Conservation (phyloP, 2,113 vertebrate genomes). For the Serilophus lunatus region DNA sequence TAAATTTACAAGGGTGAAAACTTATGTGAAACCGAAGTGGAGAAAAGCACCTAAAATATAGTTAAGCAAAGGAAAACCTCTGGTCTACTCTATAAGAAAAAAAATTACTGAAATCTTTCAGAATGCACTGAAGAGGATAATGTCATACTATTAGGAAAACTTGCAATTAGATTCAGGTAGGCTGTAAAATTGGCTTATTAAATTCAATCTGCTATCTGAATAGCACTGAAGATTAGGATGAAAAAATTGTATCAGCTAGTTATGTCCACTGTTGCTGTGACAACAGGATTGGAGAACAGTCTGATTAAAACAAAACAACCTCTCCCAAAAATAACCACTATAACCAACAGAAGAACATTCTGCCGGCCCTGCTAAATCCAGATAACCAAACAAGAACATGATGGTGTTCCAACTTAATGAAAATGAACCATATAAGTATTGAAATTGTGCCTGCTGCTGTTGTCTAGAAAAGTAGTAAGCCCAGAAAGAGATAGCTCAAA, state of each 20-base stretch:
- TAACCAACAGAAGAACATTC: not conserved
- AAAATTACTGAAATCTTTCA: not conserved
- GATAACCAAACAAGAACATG: not conserved
- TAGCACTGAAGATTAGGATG: not conserved
- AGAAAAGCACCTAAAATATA: not conserved
- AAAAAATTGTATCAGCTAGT: constrained; percentile 21
- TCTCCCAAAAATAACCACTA: not conserved
- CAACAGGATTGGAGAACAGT: constrained; percentile 50
- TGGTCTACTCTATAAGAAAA: not conserved
- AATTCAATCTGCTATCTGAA: constrained; percentile 38
- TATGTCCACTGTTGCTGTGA: constrained; percentile 64
- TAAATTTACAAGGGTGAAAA: not conserved
- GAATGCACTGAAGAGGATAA: not conserved
- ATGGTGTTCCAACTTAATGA: not conserved
- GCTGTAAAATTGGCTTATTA: constrained; percentile 47
- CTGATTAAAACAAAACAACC: constrained; percentile 23
- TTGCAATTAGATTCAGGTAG: constrained; percentile 13
- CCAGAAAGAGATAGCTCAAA: not conserved
- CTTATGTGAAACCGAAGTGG: not conserved
- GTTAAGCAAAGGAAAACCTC: not conserved
- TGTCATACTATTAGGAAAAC: not conserved
- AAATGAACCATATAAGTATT: not conserved
- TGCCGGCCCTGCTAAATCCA: not conserved
- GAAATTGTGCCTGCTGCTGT: not conserved
- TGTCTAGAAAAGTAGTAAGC: not conserved